Conservation (phyloP, 2,113 vertebrate genomes). For the Canis aureus region DNA sequence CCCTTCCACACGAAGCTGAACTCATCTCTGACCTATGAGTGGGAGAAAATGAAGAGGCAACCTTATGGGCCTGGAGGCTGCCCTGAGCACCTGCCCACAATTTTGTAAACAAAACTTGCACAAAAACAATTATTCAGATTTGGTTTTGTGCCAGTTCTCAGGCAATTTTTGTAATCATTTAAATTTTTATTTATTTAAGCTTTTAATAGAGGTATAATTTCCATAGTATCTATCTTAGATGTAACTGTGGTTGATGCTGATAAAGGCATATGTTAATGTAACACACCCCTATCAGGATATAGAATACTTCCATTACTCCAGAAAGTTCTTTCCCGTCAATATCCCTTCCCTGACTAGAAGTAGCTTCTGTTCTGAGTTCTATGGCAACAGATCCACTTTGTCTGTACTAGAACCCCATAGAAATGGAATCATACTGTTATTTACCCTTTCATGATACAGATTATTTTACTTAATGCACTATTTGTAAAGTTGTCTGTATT, state of each 20-base stretch:
- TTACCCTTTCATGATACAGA: not conserved
- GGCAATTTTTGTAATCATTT: not conserved
- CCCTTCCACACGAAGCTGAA: rapidly evolving
- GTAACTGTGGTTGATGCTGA: not conserved
- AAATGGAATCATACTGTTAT: not conserved
- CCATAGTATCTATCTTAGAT: not conserved
- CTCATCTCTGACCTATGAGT: not conserved
- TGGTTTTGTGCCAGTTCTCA: not conserved
- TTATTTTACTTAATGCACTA: not conserved
- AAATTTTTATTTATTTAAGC: not conserved
- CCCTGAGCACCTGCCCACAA: not conserved
- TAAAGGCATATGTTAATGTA: not conserved
- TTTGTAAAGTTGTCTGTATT: not conserved
- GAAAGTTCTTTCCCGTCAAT: not conserved
- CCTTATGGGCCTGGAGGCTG: not conserved
- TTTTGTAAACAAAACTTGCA: not conserved
- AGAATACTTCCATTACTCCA: not conserved
- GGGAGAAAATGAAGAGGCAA: not conserved
- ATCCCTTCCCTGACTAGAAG: not conserved
- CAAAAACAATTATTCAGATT: not conserved
- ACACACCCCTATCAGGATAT: not conserved
- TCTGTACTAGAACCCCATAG: not conserved
- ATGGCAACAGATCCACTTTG: not conserved
- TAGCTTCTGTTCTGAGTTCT: not conserved
- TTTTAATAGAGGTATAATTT: not conserved